Conservation (phyloP, 2,888 invertebrate genomes). For the Sepiola atlantica region DNA sequence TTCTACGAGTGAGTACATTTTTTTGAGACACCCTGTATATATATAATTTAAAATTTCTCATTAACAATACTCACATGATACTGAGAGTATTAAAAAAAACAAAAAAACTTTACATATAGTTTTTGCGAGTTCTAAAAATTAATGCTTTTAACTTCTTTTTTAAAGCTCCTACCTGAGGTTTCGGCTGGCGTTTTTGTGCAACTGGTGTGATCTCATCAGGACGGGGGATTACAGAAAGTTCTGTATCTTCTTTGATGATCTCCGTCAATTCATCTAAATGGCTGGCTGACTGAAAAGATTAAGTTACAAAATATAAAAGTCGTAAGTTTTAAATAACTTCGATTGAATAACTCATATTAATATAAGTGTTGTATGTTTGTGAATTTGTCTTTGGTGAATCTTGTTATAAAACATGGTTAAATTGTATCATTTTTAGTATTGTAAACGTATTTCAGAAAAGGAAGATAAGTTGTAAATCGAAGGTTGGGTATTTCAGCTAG, state of each 20-base stretch:
- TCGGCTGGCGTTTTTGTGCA: neutral
- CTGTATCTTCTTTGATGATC: constrained; percentile 85
- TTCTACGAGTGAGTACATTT: no score
- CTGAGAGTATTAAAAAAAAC: no score
- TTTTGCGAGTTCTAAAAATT: no score
- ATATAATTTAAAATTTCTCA: no score
- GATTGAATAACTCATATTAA: neutral
- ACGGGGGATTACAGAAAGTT: constrained; percentile 43
- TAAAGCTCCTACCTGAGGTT: constrained; percentile 32
- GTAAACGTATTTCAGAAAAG: neutral
- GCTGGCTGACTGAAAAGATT: constrained; percentile 60
- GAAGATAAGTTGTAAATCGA: neutral
- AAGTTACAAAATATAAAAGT: neutral
- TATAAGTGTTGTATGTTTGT: neutral
- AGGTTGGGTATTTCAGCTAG: no score
- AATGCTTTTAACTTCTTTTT: neutral
- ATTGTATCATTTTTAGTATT: neutral
- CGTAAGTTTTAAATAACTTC: neutral
- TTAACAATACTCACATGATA: no score
- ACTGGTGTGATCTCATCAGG: neutral
- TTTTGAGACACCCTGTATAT: no score
- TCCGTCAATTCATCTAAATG: constrained; percentile 86
- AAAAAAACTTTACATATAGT: no score
- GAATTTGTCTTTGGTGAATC: neutral
- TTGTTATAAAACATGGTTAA: neutral